A percentile compares a stretch with the other conserved stretches of the same genome.
Evolutionary conservation across 1,140 invertebrate genomes (phyloP).

Genomic region (Telenomus remus): DNA sequence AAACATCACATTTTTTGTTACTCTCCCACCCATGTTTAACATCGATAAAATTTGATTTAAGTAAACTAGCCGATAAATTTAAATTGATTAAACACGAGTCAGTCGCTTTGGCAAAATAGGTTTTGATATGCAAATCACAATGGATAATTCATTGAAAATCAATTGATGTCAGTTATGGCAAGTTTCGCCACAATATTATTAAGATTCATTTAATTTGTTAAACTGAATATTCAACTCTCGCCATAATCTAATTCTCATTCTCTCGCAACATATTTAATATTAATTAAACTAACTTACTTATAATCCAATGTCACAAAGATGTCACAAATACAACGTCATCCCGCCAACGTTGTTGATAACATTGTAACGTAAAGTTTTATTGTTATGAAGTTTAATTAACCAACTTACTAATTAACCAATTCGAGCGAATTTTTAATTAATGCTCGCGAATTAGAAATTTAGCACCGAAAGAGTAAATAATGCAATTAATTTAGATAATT

Average conservation of each 20-base stretch:
- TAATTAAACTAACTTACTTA: slow-evolving; percentile 17
- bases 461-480: background rate
- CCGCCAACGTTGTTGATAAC: background rate
- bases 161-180: background rate
- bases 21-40: too few species aligned
- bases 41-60: too few species aligned
- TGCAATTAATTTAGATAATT: background rate
- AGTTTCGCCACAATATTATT: background rate
- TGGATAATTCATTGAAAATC: too few species aligned
- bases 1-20: too few species aligned
- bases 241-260: slow-evolving; percentile 12
- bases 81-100: too few species aligned
- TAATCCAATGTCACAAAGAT: slow-evolving; percentile 8
- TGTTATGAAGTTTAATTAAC: background rate
- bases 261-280: slow-evolving; percentile 5
- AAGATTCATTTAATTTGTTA: slow-evolving; percentile 2
- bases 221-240: background rate
- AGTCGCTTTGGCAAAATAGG: too few species aligned
- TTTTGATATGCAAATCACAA: too few species aligned
- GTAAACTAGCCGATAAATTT: too few species aligned
- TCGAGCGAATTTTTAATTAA: background rate
- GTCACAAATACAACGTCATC: background rate
- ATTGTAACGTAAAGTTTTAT: background rate
- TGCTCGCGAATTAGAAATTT: background rate
- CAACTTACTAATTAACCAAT: background rate